phyloP scores from a whole-genome alignment of 2,888 invertebrate species.

The Hoplodrina ambigua region DNA sequence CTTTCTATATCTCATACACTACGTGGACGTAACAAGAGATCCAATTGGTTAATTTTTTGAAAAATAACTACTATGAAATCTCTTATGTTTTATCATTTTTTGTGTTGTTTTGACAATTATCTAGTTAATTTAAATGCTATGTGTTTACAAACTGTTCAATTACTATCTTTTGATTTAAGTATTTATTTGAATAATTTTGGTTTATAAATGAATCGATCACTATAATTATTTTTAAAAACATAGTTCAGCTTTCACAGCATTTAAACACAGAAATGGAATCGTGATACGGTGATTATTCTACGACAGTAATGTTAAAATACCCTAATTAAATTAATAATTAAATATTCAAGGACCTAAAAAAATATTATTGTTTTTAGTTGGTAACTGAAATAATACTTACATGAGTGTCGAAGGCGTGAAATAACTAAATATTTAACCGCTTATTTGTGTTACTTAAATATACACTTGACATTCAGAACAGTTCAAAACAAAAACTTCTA shows the following conservation, averaged over 20 bases:
- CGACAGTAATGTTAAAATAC: constrained; percentile 16
- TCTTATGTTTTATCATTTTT: constrained; percentile 47
- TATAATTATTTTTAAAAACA: background rate
- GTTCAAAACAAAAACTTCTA: constrained; percentile 23
- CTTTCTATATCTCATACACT: constrained; percentile 37
- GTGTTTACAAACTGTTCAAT: constrained; percentile 32
- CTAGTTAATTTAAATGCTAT: constrained; percentile 35
- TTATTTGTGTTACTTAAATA: constrained; percentile 3
- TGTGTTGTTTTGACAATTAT: constrained; percentile 31
- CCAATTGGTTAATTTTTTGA: constrained; percentile 67
- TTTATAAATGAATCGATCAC: background rate
- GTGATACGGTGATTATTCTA: constrained; percentile 36
- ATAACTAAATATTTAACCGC: constrained; percentile 16
- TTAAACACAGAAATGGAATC: constrained; percentile 44
- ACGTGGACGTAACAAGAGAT: constrained; percentile 77
- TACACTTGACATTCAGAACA: constrained; percentile 3
- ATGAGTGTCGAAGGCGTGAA: constrained; percentile 8
- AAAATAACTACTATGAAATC: constrained; percentile 68
- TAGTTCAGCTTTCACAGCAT: constrained; percentile 26
- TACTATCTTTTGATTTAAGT: background rate
- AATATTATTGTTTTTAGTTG: constrained; percentile 37
- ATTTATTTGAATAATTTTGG: constrained; percentile 1
- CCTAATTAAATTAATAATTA: constrained; percentile 14
- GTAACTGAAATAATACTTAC: constrained; percentile 59
- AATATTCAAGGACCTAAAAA: constrained; percentile 10